Conservation (phyloP, 2,113 vertebrate genomes). For the Rhodinocichla rosea region DNA sequence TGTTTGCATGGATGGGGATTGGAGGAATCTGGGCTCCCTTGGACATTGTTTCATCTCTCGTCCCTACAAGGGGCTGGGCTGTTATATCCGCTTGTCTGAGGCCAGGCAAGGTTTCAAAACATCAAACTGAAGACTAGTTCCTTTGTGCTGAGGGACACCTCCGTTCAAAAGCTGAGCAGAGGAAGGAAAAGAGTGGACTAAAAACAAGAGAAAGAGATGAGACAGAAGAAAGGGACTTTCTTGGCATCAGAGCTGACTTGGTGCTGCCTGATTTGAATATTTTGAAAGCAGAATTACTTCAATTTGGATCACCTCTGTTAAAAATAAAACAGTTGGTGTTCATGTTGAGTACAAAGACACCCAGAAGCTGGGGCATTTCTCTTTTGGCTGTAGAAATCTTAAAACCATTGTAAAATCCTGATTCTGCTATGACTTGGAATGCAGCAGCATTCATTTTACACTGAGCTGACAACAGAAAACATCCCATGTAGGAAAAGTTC, state of each 20-base stretch:
- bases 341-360: not conserved
- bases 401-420: not conserved
- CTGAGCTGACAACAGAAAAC: not conserved
- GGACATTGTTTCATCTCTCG: not conserved
- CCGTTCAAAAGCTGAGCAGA: not conserved
- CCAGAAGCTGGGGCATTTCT: not conserved
- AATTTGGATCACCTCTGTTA: not conserved
- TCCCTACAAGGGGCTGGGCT: not conserved
- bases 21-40: not conserved
- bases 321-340: not conserved
- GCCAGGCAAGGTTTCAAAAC: not conserved
- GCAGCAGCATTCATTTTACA: not conserved
- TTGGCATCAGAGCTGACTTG: not conserved
- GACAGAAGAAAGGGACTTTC: not conserved
- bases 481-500: not conserved
- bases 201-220: not conserved
- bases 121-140: not conserved
- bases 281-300: not conserved
- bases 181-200: not conserved
- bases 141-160: not conserved
- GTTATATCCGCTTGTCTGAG: not conserved
- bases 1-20: not conserved
- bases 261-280: not conserved
- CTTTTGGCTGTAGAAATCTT: not conserved
- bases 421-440: not conserved